Conservation (phyloP, 2,888 invertebrate species). For the Meiosimyza platycephala region DNA sequence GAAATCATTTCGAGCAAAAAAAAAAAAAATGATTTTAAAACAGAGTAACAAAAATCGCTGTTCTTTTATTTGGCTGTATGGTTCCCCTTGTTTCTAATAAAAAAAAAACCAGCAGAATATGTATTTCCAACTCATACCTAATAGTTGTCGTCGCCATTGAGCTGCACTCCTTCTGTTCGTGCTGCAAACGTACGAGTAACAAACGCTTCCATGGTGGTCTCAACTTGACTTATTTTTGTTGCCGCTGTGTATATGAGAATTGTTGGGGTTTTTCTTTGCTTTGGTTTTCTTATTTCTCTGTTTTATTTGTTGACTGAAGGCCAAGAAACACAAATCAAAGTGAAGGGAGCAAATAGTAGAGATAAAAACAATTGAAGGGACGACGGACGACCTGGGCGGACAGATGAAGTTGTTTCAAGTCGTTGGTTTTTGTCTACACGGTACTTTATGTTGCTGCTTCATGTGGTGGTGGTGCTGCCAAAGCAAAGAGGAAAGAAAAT, state of each 20-base stretch:
- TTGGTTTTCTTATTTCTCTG: not conserved
- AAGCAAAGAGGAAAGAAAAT: no score
- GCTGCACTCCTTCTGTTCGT: no score
- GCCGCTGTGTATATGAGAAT: not conserved
- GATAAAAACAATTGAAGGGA: not conserved
- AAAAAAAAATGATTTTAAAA: no score
- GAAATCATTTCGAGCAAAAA: no score
- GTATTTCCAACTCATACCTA: no score
- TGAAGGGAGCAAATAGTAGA: conserved; percentile 5
- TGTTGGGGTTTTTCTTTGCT: conserved; percentile 1
- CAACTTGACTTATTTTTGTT: conserved; percentile 24
- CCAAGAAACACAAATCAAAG: conserved; percentile 9
- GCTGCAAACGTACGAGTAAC: not conserved
- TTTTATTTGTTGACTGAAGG: conserved; percentile 2
- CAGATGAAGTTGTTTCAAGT: conserved; percentile 12
- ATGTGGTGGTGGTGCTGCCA: not conserved
- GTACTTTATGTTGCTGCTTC: conserved; percentile 1
- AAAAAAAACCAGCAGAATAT: no score
- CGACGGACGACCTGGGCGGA: not conserved
- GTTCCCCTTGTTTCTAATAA: no score
- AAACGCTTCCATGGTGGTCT: conserved; percentile 24
- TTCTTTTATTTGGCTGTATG: no score
- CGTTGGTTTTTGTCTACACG: not conserved
- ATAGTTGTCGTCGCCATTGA: no score
- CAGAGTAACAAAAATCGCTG: no score